Evolutionary conservation across 2,797 vertebrate species (phyloP).

Genomic region (Taeniopygia guttata): DNA sequence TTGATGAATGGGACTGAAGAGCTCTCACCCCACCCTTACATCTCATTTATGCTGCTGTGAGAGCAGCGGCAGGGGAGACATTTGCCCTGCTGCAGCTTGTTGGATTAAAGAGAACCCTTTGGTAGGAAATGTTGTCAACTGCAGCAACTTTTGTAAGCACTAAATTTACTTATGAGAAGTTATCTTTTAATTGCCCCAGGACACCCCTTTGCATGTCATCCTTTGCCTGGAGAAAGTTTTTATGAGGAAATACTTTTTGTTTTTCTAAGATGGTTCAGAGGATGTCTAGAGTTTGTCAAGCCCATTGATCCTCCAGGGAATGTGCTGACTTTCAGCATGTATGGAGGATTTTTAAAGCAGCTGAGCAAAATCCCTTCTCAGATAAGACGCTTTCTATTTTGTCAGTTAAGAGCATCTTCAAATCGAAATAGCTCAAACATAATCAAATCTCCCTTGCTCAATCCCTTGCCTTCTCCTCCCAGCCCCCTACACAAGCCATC

Average conservation of each 20-base stretch:
- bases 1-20: background rate
- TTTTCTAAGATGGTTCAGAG: background rate
- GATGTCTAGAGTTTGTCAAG: slow-evolving; percentile 11
- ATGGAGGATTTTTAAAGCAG: slow-evolving; percentile 30
- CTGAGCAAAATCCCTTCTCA: slow-evolving; percentile 17
- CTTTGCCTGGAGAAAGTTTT: slow-evolving; percentile 26
- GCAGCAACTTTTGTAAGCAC: slow-evolving; percentile 18
- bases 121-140: slow-evolving; percentile 8
- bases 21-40: background rate
- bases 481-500: background rate
- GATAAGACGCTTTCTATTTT: slow-evolving; percentile 65
- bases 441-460: slow-evolving; percentile 56
- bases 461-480: slow-evolving; percentile 37
- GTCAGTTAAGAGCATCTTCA: slow-evolving; percentile 62
- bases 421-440: slow-evolving; percentile 57
- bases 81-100: background rate
- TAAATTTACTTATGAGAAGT: slow-evolving; percentile 30
- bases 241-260: background rate
- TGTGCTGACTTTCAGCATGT: slow-evolving; percentile 13
- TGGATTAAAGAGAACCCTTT: slow-evolving; percentile 5
- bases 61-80: background rate
- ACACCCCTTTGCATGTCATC: background rate
- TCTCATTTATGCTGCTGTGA: background rate
- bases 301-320: slow-evolving; percentile 52
- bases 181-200: slow-evolving; percentile 40